Conservation (phyloP, 37 sponge, comb jelly and placozoan genomes). For the Aphrocallistes beatrix region DNA sequence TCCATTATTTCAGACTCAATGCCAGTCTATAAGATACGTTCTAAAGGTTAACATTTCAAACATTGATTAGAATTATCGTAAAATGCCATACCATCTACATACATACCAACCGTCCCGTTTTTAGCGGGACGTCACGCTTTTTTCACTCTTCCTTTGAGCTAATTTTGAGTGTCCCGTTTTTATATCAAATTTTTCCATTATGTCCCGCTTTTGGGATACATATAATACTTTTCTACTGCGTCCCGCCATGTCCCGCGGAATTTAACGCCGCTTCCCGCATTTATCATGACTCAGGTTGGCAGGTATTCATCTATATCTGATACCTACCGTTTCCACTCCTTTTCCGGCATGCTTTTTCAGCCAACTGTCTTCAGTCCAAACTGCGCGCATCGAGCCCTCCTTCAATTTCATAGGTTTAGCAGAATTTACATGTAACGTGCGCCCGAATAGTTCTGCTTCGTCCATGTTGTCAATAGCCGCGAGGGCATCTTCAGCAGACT, state of each 20-base stretch:
- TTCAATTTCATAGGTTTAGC: constrained; percentile 87
- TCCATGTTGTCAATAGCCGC: constrained; percentile 99
- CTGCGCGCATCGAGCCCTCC: constrained; percentile 68
- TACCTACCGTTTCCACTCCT: constrained; percentile 29
- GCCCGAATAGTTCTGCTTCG: constrained; percentile 86
- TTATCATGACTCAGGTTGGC: no score
- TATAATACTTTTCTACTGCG: no score
- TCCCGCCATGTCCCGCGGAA: no score
- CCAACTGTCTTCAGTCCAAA: constrained; percentile 96
- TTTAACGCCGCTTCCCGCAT: no score
- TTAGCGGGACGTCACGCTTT: no score
- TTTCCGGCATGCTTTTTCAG: constrained; percentile 70
- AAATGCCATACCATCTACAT: not conserved
- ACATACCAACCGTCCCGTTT: not conserved
- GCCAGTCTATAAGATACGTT: not conserved
- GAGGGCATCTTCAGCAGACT: constrained; percentile 88
- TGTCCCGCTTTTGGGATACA: no score
- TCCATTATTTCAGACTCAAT: constrained; percentile 8
- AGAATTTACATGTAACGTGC: constrained; percentile 77
- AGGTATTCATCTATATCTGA: no score
- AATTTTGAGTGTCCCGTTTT: no score
- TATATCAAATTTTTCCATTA: no score
- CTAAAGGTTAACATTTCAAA: not conserved
- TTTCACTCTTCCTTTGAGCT: not conserved
- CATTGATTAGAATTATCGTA: not conserved